phyloP scores from a whole-genome alignment of 2,113 vertebrate species.

The Ageneiosus marmoratus region DNA sequence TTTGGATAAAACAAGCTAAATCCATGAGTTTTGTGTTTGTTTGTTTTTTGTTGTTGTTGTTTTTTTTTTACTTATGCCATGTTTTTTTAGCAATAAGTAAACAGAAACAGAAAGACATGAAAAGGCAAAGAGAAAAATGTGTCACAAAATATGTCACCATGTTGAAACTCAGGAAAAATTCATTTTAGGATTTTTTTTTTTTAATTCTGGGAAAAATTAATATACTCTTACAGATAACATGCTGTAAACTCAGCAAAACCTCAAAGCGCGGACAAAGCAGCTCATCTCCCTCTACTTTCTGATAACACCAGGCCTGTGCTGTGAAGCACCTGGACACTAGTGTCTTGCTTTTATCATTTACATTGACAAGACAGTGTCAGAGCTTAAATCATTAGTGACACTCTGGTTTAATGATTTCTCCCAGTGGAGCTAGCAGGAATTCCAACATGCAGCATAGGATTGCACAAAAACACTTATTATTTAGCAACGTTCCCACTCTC shows the following conservation, averaged over 20 bases:
- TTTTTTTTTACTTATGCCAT: background rate
- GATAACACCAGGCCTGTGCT: background rate
- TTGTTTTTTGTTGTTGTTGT: too few relatives aligned
- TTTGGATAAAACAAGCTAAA: background rate
- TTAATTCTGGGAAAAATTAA: background rate
- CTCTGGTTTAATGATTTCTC: background rate
- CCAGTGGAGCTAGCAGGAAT: background rate
- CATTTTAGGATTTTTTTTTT: background rate
- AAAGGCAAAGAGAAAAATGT: background rate
- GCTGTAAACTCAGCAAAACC: constrained; percentile 8
- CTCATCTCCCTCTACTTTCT: background rate
- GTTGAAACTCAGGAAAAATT: background rate
- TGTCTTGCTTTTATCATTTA: constrained; percentile 7
- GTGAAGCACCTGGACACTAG: background rate
- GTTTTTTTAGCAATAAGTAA: background rate
- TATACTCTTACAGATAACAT: background rate
- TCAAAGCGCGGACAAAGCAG: background rate
- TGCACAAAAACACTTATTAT: constrained; percentile 4
- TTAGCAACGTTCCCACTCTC: constrained; percentile 6
- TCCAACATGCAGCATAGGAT: constrained; percentile 4
- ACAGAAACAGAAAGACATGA: background rate
- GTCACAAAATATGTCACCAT: background rate
- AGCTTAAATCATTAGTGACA: constrained; percentile 18
- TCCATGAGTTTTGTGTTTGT: background rate
- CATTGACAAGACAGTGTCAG: background rate